Evolutionary conservation across 2,113 vertebrate species (phyloP).

Genomic region (Mixornis gularis): DNA sequence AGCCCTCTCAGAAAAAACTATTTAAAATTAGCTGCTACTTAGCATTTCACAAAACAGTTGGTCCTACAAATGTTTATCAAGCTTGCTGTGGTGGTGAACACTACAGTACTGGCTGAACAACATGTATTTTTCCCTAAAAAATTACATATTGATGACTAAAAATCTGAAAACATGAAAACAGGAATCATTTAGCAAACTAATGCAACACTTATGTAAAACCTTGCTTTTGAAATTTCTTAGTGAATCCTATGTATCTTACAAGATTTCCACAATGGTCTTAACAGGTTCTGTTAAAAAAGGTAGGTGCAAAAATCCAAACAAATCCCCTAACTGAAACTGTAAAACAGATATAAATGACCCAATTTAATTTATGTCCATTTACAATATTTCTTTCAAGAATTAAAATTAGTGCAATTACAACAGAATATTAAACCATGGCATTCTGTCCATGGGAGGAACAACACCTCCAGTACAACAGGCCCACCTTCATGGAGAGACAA

Average conservation of each 20-base stretch:
- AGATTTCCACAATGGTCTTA: neutral
- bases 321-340: neutral
- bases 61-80: neutral
- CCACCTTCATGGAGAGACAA: neutral
- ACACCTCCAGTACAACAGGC: neutral
- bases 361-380: neutral
- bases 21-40: neutral
- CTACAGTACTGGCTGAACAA: neutral
- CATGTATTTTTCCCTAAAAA: neutral
- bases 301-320: neutral
- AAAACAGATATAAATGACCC: neutral
- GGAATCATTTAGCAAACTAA: neutral
- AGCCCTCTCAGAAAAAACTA: neutral
- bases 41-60: neutral
- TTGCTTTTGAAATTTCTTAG: neutral
- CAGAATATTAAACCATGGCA: neutral
- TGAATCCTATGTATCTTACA: neutral
- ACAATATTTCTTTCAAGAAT: neutral
- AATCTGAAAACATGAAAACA: neutral
- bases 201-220: neutral
- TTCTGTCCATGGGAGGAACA: neutral
- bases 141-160: neutral
- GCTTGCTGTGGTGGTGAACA: neutral
- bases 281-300: neutral
- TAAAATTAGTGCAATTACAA: neutral